Evolutionary conservation across 2,113 vertebrate species (phyloP), one percentile per base, ranked within the genome.

Genomic region (Varanus komodoensis): DNA sequence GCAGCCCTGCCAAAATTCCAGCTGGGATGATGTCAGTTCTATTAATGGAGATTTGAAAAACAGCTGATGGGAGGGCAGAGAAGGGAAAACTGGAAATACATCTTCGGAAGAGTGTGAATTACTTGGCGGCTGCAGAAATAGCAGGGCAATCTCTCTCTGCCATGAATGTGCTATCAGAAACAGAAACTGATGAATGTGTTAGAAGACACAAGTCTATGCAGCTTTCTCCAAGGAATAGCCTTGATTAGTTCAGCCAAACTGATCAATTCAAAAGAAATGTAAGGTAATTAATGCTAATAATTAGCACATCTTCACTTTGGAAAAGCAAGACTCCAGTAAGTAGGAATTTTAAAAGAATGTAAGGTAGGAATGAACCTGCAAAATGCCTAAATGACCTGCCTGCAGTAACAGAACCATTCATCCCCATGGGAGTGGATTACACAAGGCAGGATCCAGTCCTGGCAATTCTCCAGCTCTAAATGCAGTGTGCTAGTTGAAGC

Each of bases 1-100:
- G 29, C 68, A 12, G 81, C 17, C 11, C 12, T 52, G 86, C 61
- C 90, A 95, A 92, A 94, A 91, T 86, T 86, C 71, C 67, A 92
- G 69, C 87, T 94, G 91, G 64, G 48, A 64, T 86, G 90, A 82
- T 7, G 74, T 88, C 82, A 94, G 29, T 23, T 14, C 21, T 90
- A 91, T 88, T 89, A 89, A 84, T 6, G 50, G 74, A 52, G 82
- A 29, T 8, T 0, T 61, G 67, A 50, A 89, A 93, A 92, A 83
- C 52, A 93, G 61, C 7, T 87, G 87, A 85, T 68, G 74, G 0
- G 69, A 83, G 32, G 57, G 4, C 38, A 82, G 1, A 86, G 79
- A n/a, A 75, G 32, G 38, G 87, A 87, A 89, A 89, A 68, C 1
- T 0, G 0, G 54, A 91, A 92, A 91, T 3, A 38, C 23, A 91